Percentiles rank a stretch among this genome's conserved stretches.
Conservation (phyloP, 2,888 invertebrate genomes). For the Quadriops clusia region DNA sequence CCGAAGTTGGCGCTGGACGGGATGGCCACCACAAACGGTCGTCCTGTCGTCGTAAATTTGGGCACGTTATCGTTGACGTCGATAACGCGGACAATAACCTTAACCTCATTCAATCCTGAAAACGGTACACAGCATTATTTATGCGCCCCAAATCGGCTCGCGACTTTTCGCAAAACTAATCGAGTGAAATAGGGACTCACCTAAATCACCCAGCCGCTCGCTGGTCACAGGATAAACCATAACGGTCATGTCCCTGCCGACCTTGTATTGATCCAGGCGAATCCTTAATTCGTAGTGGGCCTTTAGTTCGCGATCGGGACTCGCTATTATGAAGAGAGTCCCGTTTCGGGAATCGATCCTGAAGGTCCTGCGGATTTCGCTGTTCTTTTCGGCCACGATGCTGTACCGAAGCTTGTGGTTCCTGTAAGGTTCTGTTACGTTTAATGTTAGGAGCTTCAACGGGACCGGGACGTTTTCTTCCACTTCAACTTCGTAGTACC, state of each 20-base stretch:
- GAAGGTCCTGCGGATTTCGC: slow-evolving; percentile 50
- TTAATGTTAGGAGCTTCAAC: slow-evolving; percentile 60
- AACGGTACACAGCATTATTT: too few species aligned
- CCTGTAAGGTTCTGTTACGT: slow-evolving; percentile 56
- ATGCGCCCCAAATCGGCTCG: too few species aligned
- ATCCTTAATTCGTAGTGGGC: slow-evolving; percentile 51
- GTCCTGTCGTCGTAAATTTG: slow-evolving; percentile 58
- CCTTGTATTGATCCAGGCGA: slow-evolving; percentile 40
- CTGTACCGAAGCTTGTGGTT: slow-evolving; percentile 54
- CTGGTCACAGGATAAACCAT: slow-evolving; percentile 67
- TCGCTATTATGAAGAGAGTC: slow-evolving; percentile 57
- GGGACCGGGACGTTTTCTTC: slow-evolving; percentile 72
- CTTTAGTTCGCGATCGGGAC: slow-evolving; percentile 62
- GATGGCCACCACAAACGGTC: slow-evolving; percentile 72
- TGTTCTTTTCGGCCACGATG: slow-evolving; percentile 48
- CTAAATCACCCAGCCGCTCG: slow-evolving; percentile 58
- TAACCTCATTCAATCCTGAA: slow-evolving; percentile 57
- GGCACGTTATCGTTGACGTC: slow-evolving; percentile 80
- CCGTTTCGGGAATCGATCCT: slow-evolving; percentile 67
- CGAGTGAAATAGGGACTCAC: slow-evolving; percentile 37
- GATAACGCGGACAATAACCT: slow-evolving; percentile 61
- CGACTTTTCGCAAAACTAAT: slow-evolving; percentile 6
- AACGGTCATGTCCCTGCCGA: slow-evolving; percentile 56
- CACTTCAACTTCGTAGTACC: slow-evolving; percentile 72
- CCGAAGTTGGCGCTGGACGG: slow-evolving; percentile 73